phyloP scores from a whole-genome alignment of 2,797 vertebrate species.

The Smutsia gigantea region DNA sequence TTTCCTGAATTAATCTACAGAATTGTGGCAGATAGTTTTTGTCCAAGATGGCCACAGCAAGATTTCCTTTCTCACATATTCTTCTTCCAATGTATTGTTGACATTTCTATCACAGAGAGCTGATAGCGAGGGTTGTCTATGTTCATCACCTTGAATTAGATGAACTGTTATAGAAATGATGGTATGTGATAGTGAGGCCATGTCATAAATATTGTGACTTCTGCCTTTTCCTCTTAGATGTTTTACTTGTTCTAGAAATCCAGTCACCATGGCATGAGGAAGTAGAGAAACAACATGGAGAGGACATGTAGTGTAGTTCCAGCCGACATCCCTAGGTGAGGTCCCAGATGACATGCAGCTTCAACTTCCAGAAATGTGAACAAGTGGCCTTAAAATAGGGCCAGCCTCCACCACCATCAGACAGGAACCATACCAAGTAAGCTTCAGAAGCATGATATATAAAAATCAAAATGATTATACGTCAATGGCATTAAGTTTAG shows the following conservation, averaged over 20 bases:
- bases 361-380: neutral
- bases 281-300: neutral
- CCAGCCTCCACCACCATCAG: neutral
- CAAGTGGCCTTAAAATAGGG: neutral
- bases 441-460: neutral
- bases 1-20: neutral
- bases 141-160: neutral
- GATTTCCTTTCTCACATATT: neutral
- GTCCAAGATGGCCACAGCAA: neutral
- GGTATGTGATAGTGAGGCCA: neutral
- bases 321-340: neutral
- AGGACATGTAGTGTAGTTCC: neutral
- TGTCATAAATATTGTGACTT: neutral
- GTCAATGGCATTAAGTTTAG: neutral
- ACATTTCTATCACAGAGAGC: neutral
- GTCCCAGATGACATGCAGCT: neutral
- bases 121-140: fast-evolving
- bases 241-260: neutral
- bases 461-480: neutral
- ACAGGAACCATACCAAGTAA: neutral
- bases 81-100: neutral
- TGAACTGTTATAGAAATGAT: neutral
- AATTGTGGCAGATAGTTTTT: neutral
- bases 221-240: neutral
- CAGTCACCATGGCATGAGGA: neutral